These are phyloP conservation scores for Morpho achilles DNA, from an alignment of 2,888 invertebrate species.

Conservation along the genomic window DNA sequence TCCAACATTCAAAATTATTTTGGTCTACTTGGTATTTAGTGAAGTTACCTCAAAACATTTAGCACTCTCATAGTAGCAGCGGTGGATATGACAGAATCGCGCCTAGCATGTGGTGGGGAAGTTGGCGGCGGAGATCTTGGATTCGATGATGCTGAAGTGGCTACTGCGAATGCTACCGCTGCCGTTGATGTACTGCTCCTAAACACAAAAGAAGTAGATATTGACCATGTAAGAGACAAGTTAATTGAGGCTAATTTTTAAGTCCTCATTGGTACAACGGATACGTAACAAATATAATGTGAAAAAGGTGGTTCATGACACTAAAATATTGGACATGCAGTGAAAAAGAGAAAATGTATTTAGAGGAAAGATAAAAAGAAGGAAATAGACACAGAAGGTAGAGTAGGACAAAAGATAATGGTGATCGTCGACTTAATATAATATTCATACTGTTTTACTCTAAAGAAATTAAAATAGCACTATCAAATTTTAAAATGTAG, in stretches of 20 bases:
- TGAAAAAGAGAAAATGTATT: neutral
- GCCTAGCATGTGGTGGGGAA: constrained; percentile 69
- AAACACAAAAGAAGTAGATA: constrained; percentile 29
- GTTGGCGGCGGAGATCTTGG: constrained; percentile 82
- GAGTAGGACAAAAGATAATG: neutral
- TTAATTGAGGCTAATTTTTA: too few species aligned
- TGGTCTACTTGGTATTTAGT: too few species aligned
- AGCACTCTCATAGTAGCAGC: constrained; percentile 96
- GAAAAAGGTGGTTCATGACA: constrained; percentile 4
- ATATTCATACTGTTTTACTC: constrained; percentile 10
- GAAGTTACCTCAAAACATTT: constrained; percentile 84
- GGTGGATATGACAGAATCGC: constrained; percentile 90
- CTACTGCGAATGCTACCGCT: constrained; percentile 93
- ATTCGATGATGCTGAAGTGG: constrained; percentile 92
- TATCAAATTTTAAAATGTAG: too few species aligned
- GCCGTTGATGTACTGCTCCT: constrained; percentile 93
- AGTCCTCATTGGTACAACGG: neutral
- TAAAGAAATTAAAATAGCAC: neutral
- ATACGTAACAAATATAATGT: neutral
- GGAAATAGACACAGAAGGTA: constrained; percentile 6
- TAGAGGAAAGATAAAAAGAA: constrained; percentile 15
- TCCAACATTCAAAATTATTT: too few species aligned
- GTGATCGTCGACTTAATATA: neutral
- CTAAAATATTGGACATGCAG: constrained; percentile 7
- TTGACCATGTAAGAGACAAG: neutral